phyloP scores from a whole-genome alignment of 2,797 vertebrate species.

The Mus caroli region DNA sequence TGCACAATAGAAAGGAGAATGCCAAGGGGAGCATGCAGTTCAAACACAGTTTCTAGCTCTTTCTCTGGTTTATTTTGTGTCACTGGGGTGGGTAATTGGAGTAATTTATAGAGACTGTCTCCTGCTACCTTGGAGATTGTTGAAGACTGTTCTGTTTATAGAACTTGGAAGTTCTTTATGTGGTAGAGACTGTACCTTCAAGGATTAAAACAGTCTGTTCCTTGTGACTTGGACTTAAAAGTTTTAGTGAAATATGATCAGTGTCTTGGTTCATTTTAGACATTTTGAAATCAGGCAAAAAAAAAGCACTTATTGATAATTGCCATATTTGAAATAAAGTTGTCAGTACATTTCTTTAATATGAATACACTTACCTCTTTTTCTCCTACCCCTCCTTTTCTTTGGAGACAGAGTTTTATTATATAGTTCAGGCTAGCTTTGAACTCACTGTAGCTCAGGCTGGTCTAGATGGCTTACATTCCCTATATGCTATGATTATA shows the following conservation, averaged over 20 bases:
- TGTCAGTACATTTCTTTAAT: slow-evolving; percentile 18
- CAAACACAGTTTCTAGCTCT: slow-evolving; percentile 39
- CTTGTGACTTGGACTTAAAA: not conserved
- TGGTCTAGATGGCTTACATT: not conserved
- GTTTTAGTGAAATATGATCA: slow-evolving; percentile 43
- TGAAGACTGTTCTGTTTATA: slow-evolving; percentile 54
- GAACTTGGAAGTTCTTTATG: slow-evolving; percentile 49
- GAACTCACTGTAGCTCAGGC: not conserved
- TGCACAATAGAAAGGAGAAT: slow-evolving; percentile 54
- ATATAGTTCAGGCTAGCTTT: not conserved
- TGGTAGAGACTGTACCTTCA: slow-evolving; percentile 40
- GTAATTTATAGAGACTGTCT: slow-evolving; percentile 53
- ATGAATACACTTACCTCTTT: not conserved
- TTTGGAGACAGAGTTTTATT: not conserved
- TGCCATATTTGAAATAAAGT: slow-evolving; percentile 49
- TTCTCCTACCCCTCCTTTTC: not conserved
- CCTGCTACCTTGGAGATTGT: slow-evolving; percentile 57
- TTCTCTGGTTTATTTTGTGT: slow-evolving; percentile 1
- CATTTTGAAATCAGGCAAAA: slow-evolving; percentile 6
- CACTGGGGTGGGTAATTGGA: slow-evolving; percentile 9
- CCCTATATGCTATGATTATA: not conserved
- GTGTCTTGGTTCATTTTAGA: slow-evolving; percentile 63
- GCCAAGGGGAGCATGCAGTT: slow-evolving; percentile 42
- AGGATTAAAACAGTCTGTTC: slow-evolving; percentile 38
- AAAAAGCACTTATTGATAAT: slow-evolving; percentile 24